A percentile compares a stretch with the other conserved stretches of the same genome.
Evolutionary conservation across 2,797 vertebrate species (phyloP).

Genomic region (Neoniphon sammara): DNA sequence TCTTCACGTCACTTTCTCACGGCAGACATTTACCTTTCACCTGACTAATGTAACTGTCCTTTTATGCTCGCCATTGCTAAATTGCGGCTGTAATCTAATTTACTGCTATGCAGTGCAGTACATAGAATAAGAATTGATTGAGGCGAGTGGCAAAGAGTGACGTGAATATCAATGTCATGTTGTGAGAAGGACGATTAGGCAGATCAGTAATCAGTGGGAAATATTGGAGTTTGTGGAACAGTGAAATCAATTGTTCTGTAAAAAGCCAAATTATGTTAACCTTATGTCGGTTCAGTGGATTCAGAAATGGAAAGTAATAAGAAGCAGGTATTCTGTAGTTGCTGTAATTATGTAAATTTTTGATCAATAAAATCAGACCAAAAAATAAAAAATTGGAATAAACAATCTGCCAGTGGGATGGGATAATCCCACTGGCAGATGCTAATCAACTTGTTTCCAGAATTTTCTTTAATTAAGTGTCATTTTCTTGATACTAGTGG

Average conservation of each 20-base stretch:
- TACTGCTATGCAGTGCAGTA: background rate
- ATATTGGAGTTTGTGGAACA: background rate
- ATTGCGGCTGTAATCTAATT: constrained; percentile 37
- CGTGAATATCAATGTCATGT: constrained; percentile 39
- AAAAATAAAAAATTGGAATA: no score
- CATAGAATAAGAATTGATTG: constrained; percentile 37
- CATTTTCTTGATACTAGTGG: no score
- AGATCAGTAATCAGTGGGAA: constrained; percentile 17
- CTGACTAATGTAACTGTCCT: constrained; percentile 17
- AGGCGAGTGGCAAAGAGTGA: constrained; percentile 30
- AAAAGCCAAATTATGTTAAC: constrained; percentile 27
- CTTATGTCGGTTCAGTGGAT: background rate
- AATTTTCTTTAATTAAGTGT: no score
- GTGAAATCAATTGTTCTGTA: background rate
- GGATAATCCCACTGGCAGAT: no score
- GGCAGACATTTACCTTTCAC: constrained; percentile 15
- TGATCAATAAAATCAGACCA: no score
- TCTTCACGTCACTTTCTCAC: background rate
- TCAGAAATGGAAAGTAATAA: background rate
- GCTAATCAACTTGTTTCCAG: no score
- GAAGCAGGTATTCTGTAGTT: background rate
- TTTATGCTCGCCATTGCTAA: constrained; percentile 10
- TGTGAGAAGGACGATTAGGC: constrained; percentile 13
- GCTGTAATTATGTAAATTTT: background rate
- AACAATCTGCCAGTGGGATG: no score